A percentile compares a stretch with the other conserved stretches of the same genome.
phyloP scores from a whole-genome alignment of 2,888 invertebrate species.

The Dolomedes plantarius region DNA sequence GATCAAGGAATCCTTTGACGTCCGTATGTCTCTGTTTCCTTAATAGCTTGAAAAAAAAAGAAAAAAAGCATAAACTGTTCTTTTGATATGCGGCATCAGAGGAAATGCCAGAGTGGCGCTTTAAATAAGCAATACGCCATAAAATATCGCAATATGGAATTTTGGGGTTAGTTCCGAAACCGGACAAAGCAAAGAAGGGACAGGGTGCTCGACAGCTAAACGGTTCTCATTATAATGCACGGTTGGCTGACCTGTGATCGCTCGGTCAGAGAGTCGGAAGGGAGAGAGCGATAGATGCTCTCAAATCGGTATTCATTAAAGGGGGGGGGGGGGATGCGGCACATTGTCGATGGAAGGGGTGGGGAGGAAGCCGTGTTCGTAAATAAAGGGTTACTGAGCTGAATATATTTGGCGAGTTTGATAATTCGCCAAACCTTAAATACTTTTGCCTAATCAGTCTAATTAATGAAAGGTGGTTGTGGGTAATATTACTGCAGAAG shows the following conservation, averaged over 20 bases:
- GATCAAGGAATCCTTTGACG: not conserved
- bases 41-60: too few species aligned
- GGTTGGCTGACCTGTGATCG: constrained; percentile 3
- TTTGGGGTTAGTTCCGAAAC: not conserved
- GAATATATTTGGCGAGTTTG: not conserved
- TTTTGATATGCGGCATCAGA: too few species aligned
- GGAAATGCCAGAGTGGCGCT: too few species aligned
- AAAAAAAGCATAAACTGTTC: too few species aligned
- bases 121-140: constrained; percentile 7
- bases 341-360: not conserved
- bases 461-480: too few species aligned
- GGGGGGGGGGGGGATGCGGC: not conserved
- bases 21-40: not conserved
- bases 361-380: not conserved
- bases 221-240: constrained; percentile 7
- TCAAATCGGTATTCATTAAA: not conserved
- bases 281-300: not conserved
- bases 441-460: too few species aligned
- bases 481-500: too few species aligned
- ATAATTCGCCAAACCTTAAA: not conserved
- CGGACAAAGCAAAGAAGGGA: not conserved
- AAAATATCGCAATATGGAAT: not conserved
- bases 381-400: not conserved
- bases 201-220: not conserved
- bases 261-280: constrained; percentile 9